Evolutionary conservation across 2,797 vertebrate genomes (phyloP).

Genomic region (Pseudochromis fuscus): DNA sequence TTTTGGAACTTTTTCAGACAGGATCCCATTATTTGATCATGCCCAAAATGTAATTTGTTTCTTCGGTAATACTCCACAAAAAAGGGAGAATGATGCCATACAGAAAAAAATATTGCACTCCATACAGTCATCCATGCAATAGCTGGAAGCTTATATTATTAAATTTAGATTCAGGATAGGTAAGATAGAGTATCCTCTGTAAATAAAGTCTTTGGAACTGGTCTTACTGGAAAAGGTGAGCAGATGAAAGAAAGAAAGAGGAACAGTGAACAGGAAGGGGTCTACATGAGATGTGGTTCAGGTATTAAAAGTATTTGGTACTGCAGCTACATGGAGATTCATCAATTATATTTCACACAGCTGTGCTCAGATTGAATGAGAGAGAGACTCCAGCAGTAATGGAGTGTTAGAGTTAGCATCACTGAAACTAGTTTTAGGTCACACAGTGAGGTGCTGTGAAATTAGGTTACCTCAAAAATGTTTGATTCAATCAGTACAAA

Average conservation of each 20-base stretch:
- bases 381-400: not conserved
- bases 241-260: slow-evolving; percentile 9
- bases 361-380: slow-evolving; percentile 22
- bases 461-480: slow-evolving; percentile 57
- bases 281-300: not conserved
- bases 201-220: not conserved
- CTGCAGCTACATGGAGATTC: slow-evolving; percentile 13
- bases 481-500: slow-evolving; percentile 46
- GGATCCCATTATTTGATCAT: no score
- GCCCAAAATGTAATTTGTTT: no score
- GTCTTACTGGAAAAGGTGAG: not conserved
- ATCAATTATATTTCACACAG: slow-evolving; percentile 38
- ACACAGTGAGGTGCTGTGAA: slow-evolving; percentile 47
- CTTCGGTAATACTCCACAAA: no score
- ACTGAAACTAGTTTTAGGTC: slow-evolving; percentile 58
- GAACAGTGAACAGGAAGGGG: not conserved
- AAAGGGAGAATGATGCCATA: slow-evolving; percentile 17
- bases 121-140: slow-evolving; percentile 35
- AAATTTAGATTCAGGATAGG: slow-evolving; percentile 17
- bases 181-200: not conserved
- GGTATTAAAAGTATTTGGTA: not conserved
- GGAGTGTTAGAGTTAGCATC: slow-evolving; percentile 55
- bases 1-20: no score
- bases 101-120: slow-evolving; percentile 32
- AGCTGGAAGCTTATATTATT: slow-evolving; percentile 11